A percentile compares a stretch with the other conserved stretches of the same genome.
These are phyloP conservation scores for Enhydra lutris DNA, from an alignment of 2,113 vertebrate genomes.

Conservation along the genomic window DNA sequence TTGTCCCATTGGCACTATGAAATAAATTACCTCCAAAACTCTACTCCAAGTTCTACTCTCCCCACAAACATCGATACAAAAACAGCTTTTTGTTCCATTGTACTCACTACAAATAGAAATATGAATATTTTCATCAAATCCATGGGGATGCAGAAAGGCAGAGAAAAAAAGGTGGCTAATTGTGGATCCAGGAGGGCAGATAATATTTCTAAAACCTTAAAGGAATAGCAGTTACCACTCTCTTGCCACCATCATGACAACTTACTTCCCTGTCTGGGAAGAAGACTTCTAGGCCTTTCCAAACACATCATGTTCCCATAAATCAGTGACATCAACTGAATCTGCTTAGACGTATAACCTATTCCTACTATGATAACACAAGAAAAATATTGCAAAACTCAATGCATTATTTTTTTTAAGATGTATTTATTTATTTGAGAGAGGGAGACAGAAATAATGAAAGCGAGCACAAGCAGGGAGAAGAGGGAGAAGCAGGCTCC, in stretches of 20 bases:
- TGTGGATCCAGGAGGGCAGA: not conserved
- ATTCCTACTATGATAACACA: not conserved
- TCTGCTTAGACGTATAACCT: not conserved
- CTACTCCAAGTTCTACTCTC: not conserved
- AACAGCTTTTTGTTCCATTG: not conserved
- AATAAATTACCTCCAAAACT: not conserved
- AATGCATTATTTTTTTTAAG: not conserved
- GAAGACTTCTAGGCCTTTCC: not conserved
- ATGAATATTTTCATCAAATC: not conserved
- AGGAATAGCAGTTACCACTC: not conserved
- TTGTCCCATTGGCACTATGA: not conserved
- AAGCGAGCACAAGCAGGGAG: no score
- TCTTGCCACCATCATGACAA: not conserved
- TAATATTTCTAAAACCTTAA: not conserved
- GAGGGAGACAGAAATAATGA: no score
- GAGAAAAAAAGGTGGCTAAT: not conserved
- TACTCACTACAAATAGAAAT: not conserved
- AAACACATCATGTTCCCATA: not conserved
- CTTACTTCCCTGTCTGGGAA: not conserved
- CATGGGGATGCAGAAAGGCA: not conserved
- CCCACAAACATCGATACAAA: not conserved
- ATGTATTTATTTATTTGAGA: no score
- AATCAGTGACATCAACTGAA: not conserved
- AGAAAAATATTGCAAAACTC: not conserved
- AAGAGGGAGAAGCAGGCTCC: no score